Evolutionary conservation across 2,888 invertebrate genomes (phyloP), one percentile per base, ranked within the genome.

Genomic region (Tineola bisselliella): DNA sequence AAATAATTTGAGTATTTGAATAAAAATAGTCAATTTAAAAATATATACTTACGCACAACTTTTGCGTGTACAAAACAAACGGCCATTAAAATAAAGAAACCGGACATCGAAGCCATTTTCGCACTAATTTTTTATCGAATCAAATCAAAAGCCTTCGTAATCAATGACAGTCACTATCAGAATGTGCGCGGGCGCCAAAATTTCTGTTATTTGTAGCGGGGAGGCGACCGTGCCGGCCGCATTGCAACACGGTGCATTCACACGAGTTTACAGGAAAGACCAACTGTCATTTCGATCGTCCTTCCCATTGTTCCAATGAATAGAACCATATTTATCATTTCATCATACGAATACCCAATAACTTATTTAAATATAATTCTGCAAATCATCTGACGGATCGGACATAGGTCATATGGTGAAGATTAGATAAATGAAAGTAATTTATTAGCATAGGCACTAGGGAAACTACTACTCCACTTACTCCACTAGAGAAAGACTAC

Each of bases 121-220:
- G 44, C 19, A n/a, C 12, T n/a, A 31, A 33, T 56, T 56, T 2
- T 25, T 25, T 25, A 25, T 25, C 25, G 6, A n/a, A 13, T 38
- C 17, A 33, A 12, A 25, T 31, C 11, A 25, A 59, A 18, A 44
- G 44, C 44, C 44, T 38, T 38, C 18, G 54, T 33, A 58, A 58
- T 58, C 58, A 58, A 31, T 19, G 56, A 19, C 17, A 58, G 65
- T 62, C 64, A 68, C 52, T 59, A 59, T 38, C 52, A 66, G 74
- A 84, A 72, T 84, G 86, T 71, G 74, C 77, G 74, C 72, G 63
- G 65, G 69, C 74, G 77, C 74, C 78, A 70, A 76, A 76, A 69
- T 69, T 69, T 67, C 69, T 71, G 73, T 73, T 84, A 83, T 84
- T 84, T 84, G 84, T 84, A 84, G 71, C 69, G 65, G 18, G 44